phyloP scores from a whole-genome alignment of 2,797 vertebrate species.

The Tamandua tetradactyla region DNA sequence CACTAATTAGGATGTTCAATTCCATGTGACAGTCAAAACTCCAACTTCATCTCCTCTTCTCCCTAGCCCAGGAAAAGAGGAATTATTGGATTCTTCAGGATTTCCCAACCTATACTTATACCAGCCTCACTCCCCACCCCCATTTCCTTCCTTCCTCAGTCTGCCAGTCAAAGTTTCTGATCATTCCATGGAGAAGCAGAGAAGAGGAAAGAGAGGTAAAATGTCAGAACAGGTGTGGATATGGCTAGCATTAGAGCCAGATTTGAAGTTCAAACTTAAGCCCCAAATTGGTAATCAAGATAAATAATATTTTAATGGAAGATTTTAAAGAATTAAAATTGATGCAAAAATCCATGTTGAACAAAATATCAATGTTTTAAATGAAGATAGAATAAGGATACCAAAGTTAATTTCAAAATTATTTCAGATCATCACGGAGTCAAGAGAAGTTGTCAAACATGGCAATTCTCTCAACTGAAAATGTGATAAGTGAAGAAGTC shows the following conservation, averaged over 20 bases:
- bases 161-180: background rate
- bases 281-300: background rate
- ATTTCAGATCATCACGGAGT: background rate
- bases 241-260: too few relatives aligned
- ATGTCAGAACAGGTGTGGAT: background rate
- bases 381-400: background rate
- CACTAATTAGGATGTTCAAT: background rate
- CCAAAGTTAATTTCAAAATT: background rate
- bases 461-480: conserved; percentile 26
- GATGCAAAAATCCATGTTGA: background rate
- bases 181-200: background rate
- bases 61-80: background rate
- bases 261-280: background rate
- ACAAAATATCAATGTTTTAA: background rate
- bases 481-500: background rate
- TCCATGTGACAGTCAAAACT: background rate
- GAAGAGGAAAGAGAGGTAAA: background rate
- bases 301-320: background rate
- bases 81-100: background rate
- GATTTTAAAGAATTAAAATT: background rate
- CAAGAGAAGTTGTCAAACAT: conserved; percentile 24
- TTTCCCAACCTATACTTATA: background rate
- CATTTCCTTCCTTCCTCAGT: background rate
- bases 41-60: background rate
- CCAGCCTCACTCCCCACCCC: too few relatives aligned